Evolutionary conservation across 92 coral and sea anemone genomes (phyloP), one percentile per base, ranked within the genome.

Genomic region (Umimayanthus kanabou): DNA sequence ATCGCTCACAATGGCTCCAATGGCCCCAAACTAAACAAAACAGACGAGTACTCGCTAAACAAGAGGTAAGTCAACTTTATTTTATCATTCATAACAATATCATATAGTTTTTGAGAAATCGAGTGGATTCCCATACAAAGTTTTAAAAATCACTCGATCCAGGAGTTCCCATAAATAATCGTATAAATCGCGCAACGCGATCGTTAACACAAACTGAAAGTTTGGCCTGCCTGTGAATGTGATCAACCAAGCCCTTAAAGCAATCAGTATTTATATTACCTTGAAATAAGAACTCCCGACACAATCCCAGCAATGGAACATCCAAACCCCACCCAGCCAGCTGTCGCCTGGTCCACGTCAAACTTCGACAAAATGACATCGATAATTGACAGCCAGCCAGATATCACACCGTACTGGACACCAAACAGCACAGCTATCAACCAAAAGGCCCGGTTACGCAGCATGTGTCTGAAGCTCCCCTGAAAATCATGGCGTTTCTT

Each of bases 261-360:
- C 13, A 16, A 42, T 6, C 26, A 22, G 2, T 2, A 18, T 2
- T 40, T 9, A 2, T 25, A 20, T 39, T 81, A 82, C 86, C 86
- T 42, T 25, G 86, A 82, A 45, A 82, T 42, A 42, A 82, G 86
- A 25, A 82, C 77, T 7, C 86, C 86, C 14, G 86, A 82, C 61
- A 82, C 86, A 23, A 82, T 82, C 3, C 86, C 86, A 4, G 86
- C 86, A 1, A 82, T 6, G 75, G 86, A 67, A 47, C 86, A 67
- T 40, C 86, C 76, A 67, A 82, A 82, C 28, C 86, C 86, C n/a
- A 82, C 77, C 86, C 86, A 82, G 65, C 86, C 66, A 15, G 86
- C 86, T 42, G 77, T 82, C 1, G 76, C 2, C 55, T 82, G 86
- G 42, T 69, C 77, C 65, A 82, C 77, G 16, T 15, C 86, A 82